Base-by-base conservation (phyloP, 1,140 invertebrate species). In the Magallana gigas region DNA sequence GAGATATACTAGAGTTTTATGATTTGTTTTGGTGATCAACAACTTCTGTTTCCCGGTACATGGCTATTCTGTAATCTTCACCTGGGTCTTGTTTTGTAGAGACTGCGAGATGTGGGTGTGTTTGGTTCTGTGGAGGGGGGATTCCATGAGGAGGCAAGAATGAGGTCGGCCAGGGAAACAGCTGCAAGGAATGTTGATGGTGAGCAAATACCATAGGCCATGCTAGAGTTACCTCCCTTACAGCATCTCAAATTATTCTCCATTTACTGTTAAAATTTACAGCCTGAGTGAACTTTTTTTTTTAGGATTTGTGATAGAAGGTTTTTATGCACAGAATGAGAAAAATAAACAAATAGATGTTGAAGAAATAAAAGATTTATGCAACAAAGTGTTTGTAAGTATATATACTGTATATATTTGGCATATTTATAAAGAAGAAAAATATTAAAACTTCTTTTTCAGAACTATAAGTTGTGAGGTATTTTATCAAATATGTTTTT, bases 101-200 rank as follows among this genome's bases (percentile, higher is more conserved):
- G 92, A 68, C 85, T 95, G 14, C 89, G 93, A 86, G 90, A 92
- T 12, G 92, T 92, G 71, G 92, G 92, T 8, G 91, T 97, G 89
- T 95, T 97, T 95, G 97, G 96, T 87, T 96, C 96, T 3, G 95
- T 98, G 83, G 96, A 97, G 89, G 98, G 97, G 71, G 97, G 97
- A 29, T 97, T 96, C 92, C 95, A 96, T 93, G 92, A 96, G 14
- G 93, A 95, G 57, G 90, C 94, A 23, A 90, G 95, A 83, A 87
- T 91, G 56, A 92, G 95, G 57, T 96, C 95, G 89, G 96, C 96
- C 18, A 93, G 96, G 91, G 95, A 96, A 84, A 95, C 97, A 58
- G 95, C 95, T 57, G 94, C 96, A 85, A 95, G 96, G 90, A 92
- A 91, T 83, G 94, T 95, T 12, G 90, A 93, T 88, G 94, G 94